phyloP scores from a whole-genome alignment of 2,888 invertebrate genomes.

The Pocota personata region DNA sequence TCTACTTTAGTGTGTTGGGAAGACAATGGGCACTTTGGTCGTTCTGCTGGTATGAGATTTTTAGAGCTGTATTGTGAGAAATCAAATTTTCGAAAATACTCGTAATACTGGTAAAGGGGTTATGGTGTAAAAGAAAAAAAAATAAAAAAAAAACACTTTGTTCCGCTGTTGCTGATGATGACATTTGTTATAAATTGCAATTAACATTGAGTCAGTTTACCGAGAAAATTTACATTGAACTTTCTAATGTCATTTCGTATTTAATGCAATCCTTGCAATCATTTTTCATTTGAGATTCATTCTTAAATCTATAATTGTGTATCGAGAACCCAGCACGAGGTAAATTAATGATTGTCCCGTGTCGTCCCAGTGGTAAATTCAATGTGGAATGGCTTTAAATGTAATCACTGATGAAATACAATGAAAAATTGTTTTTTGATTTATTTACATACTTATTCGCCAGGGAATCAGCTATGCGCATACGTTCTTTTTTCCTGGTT shows the following conservation, averaged over 20 bases:
- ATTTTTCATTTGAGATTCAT: constrained; percentile 63
- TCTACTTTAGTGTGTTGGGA: constrained; percentile 50
- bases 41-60: constrained; percentile 65
- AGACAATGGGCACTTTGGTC: constrained; percentile 57
- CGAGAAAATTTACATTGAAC: background rate
- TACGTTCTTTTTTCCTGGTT: constrained; percentile 1
- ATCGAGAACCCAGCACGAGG: constrained; percentile 34
- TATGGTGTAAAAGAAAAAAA: background rate
- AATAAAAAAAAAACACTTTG: constrained; percentile 1
- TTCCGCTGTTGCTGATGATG: constrained; percentile 57
- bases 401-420: constrained; percentile 58
- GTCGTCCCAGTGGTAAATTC: constrained; percentile 29
- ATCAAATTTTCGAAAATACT: constrained; percentile 60
- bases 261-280: constrained; percentile 21
- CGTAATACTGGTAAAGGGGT: constrained; percentile 32
- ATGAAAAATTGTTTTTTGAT: constrained; percentile 67
- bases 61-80: constrained; percentile 41
- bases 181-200: constrained; percentile 55
- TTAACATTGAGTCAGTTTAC: constrained; percentile 10
- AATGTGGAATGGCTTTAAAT: constrained; percentile 55
- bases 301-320: constrained; percentile 45
- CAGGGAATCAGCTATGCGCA: constrained; percentile 12
- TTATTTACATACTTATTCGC: constrained; percentile 66
- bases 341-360: constrained; percentile 64
- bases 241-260: constrained; percentile 8